phyloP scores from a whole-genome alignment of 37 sponge, comb jelly and placozoan genomes.

The Cliona cf. orientalis region DNA sequence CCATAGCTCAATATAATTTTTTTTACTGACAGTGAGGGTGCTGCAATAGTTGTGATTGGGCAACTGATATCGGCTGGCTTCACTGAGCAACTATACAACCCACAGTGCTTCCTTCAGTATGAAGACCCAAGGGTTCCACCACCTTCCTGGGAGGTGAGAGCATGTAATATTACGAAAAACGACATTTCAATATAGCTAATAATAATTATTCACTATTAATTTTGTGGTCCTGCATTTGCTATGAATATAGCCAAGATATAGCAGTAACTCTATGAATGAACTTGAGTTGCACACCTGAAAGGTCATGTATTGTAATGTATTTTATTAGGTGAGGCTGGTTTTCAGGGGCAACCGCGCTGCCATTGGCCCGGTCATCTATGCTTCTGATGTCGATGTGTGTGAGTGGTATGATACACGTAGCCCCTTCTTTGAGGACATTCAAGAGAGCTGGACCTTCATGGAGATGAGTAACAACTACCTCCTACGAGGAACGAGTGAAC shows the following conservation, averaged over 20 bases:
- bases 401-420: slow-evolving; percentile 1
- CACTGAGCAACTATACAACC: slow-evolving; percentile 30
- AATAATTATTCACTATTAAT: no score
- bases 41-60: slow-evolving; percentile 22
- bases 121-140: not conserved
- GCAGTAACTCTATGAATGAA: not conserved
- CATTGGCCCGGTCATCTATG: slow-evolving; percentile 20
- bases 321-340: slow-evolving; percentile 7
- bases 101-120: slow-evolving; percentile 51
- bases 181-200: no score
- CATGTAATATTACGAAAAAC: no score
- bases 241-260: not conserved
- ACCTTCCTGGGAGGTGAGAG: slow-evolving; percentile 15
- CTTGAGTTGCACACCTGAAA: not conserved
- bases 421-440: slow-evolving; percentile 9
- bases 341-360: slow-evolving; percentile 25
- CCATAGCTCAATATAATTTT: not conserved
- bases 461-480: slow-evolving; percentile 1
- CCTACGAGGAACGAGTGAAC: not conserved
- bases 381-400: slow-evolving; percentile 13
- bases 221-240: no score
- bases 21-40: slow-evolving; percentile 29
- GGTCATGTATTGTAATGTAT: not conserved
- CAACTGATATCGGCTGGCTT: slow-evolving; percentile 16
- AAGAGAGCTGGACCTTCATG: slow-evolving; percentile 29